phyloP scores from a whole-genome alignment of 2,113 vertebrate genomes.

The Sylvilagus bachmani region DNA sequence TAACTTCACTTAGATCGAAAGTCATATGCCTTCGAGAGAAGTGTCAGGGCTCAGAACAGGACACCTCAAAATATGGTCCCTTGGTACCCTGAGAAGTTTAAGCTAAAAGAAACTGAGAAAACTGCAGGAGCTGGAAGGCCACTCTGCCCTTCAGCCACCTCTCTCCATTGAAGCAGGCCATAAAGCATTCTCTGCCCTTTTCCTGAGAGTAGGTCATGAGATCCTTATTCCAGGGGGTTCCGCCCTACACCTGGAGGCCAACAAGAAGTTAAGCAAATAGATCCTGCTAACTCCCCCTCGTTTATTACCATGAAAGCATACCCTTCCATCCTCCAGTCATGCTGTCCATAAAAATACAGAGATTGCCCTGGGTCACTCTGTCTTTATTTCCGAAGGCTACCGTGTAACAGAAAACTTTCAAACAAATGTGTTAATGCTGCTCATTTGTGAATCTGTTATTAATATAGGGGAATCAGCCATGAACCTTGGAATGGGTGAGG shows the following conservation, averaged over 20 bases:
- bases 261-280: background rate
- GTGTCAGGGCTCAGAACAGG: background rate
- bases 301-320: background rate
- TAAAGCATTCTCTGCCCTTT: background rate
- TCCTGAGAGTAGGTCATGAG: background rate
- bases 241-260: background rate
- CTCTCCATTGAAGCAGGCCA: background rate
- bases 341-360: background rate
- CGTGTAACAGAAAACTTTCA: background rate
- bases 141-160: background rate
- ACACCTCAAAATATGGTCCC: background rate
- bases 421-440: background rate
- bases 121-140: background rate
- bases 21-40: background rate
- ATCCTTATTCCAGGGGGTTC: background rate
- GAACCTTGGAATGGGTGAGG: background rate
- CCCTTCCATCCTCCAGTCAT: background rate
- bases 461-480: background rate
- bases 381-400: background rate
- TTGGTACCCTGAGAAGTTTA: conserved; percentile 25
- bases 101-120: background rate
- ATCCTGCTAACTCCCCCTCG: background rate
- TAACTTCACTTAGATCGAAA: conserved; percentile 20
- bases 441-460: background rate
- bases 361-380: background rate